Evolutionary conservation across 2,113 vertebrate genomes (phyloP).

Genomic region (Brachirus orientalis): DNA sequence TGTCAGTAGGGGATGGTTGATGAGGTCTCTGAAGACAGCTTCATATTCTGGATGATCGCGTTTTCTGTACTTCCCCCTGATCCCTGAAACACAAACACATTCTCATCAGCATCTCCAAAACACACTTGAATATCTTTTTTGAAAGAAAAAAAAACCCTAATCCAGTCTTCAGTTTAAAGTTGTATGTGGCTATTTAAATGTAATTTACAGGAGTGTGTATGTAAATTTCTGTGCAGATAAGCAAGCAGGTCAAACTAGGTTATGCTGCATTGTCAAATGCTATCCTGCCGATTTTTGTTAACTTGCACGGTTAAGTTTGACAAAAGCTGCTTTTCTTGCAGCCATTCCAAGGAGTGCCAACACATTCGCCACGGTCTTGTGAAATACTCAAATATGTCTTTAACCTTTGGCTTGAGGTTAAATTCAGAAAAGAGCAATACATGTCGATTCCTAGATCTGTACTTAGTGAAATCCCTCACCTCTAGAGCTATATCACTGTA

Average conservation of each 20-base stretch:
- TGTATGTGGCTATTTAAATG: not conserved
- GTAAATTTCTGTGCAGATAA: not conserved
- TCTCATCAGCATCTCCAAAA: slow-evolving; percentile 71
- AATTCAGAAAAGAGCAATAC: slow-evolving; percentile 66
- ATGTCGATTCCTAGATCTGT: slow-evolving; percentile 71
- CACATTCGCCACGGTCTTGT: slow-evolving; percentile 34
- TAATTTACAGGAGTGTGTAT: not conserved
- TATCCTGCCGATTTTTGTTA: slow-evolving; percentile 20
- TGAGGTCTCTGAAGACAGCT: slow-evolving; percentile 85
- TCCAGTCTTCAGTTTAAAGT: too few species aligned
- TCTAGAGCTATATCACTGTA: slow-evolving; percentile 65
- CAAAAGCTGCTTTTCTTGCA: slow-evolving; percentile 21
- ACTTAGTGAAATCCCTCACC: slow-evolving; percentile 74
- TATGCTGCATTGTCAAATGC: slow-evolving; percentile 9
- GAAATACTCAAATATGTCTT: slow-evolving; percentile 63
- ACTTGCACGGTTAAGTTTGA: slow-evolving; percentile 19
- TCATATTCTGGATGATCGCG: slow-evolving; percentile 86
- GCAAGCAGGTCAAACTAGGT: slow-evolving; percentile 15
- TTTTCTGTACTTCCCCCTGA: slow-evolving; percentile 81
- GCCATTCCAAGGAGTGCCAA: slow-evolving; percentile 48
- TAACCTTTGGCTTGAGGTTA: slow-evolving; percentile 72
- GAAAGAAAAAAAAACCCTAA: too few species aligned
- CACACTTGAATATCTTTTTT: too few species aligned
- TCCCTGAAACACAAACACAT: slow-evolving; percentile 76
- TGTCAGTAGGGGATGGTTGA: slow-evolving; percentile 81